Evolutionary conservation across 2,113 vertebrate genomes (phyloP).

Genomic region (Leucosticte australis): DNA sequence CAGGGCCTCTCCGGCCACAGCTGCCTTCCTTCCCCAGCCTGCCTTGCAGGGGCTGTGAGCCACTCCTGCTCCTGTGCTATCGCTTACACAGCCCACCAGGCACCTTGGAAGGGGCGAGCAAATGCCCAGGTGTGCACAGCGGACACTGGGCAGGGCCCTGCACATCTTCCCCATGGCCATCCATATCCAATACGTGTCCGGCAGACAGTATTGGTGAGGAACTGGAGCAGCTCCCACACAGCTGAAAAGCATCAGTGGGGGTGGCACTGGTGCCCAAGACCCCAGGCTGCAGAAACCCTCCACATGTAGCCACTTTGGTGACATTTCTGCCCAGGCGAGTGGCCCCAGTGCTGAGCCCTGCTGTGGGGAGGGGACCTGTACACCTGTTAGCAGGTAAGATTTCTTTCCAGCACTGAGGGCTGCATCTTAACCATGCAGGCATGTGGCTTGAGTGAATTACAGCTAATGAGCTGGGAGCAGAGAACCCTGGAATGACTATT

Average conservation of each 20-base stretch:
- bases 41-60: neutral
- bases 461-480: neutral
- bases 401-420: neutral
- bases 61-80: neutral
- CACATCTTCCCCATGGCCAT: neutral
- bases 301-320: accelerated
- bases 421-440: neutral
- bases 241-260: neutral
- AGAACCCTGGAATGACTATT: neutral
- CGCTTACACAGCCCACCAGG: neutral
- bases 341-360: accelerated
- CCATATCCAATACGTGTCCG: accelerated
- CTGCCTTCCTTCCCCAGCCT: neutral
- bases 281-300: neutral
- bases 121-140: neutral
- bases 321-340: accelerated
- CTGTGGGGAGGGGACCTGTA: neutral
- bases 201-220: neutral
- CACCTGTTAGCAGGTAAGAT: neutral
- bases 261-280: neutral
- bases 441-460: neutral
- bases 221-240: neutral
- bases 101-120: neutral
- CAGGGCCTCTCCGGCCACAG: neutral
- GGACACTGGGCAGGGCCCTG: neutral